Evolutionary conservation across 2,797 vertebrate genomes (phyloP).

Genomic region (Acanthurus lineatus): DNA sequence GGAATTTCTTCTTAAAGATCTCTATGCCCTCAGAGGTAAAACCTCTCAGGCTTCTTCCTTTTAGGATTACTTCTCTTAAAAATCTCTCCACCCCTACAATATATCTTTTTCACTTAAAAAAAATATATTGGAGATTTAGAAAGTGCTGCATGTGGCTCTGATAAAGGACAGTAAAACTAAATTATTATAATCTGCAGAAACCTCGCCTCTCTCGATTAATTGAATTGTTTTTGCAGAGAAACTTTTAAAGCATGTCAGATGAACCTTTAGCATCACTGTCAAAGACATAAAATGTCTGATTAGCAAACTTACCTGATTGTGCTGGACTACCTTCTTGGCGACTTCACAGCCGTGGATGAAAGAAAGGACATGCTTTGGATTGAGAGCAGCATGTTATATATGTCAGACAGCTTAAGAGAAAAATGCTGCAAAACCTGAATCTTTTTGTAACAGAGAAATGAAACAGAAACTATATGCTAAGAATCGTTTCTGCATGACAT

Average conservation of each 20-base stretch:
- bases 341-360: too few species aligned
- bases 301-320: constrained; percentile 31
- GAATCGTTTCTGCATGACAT: neutral
- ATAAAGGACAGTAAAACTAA: neutral
- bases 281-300: too few species aligned
- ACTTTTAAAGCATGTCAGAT: neutral
- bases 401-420: accelerated
- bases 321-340: neutral
- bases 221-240: neutral
- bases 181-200: neutral
- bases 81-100: too few species aligned
- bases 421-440: constrained; percentile 28
- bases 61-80: too few species aligned
- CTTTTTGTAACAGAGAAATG: neutral
- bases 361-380: too few species aligned
- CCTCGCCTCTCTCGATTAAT: neutral
- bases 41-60: too few species aligned
- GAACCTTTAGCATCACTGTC: neutral
- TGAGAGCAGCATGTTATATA: neutral
- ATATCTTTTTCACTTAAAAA: too few species aligned
- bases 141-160: neutral
- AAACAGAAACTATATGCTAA: neutral
- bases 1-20: too few species aligned
- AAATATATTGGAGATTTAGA: neutral
- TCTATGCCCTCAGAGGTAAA: too few species aligned